Base-by-base conservation (phyloP, 2,113 vertebrate species). In the Pampusana beccarii region DNA sequence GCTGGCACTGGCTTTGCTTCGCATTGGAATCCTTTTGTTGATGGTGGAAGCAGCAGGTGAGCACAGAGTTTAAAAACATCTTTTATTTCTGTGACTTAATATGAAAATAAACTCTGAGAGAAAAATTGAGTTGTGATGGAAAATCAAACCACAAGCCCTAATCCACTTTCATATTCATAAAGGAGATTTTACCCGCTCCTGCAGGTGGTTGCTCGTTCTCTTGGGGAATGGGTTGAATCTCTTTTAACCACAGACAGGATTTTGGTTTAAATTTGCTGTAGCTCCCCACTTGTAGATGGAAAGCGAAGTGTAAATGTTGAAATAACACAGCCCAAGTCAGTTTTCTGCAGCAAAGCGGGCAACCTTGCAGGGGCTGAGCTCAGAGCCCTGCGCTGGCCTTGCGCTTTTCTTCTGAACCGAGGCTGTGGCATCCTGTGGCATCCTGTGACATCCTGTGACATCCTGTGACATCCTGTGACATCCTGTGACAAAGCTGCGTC, bases 21-120 rank as follows among this genome's bases (percentile, higher is more conserved):
- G 2, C 98, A 98, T 44, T 99, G 99, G 99, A 99, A 98, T 96
- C 98, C 99, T 78, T 99, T 99, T 95, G 96, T 98, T 70, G 99
- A 99, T 33, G 98, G 98, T 91, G 98, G 98, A 97, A 98, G 98
- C 98, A 98, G 97, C 97, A 99, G 98, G 99, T 99, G 97, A 98
- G 97, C 96, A 33, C 9, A 13, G 29, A 29, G 18, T 46, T 79
- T 7, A 29, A 81, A 86, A 69, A 5, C 29, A 17, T 19, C 42
- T 80, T 73, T 53, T 53, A 31, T 53, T 86, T 91, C 50, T 82
- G 34, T 74, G 82, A 5, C 28, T 73, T 60, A 5, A 9, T 5
- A 5, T 38, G 81, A 90, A 77, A 91, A 31, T 51, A 20, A 6
- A 4, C 46, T 7, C 31, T 36, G 46, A 44, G 74, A 62, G 25